These are phyloP conservation scores for Phyllotreta striolata DNA, from an alignment of 2,888 invertebrate genomes.

Conservation along the genomic window DNA sequence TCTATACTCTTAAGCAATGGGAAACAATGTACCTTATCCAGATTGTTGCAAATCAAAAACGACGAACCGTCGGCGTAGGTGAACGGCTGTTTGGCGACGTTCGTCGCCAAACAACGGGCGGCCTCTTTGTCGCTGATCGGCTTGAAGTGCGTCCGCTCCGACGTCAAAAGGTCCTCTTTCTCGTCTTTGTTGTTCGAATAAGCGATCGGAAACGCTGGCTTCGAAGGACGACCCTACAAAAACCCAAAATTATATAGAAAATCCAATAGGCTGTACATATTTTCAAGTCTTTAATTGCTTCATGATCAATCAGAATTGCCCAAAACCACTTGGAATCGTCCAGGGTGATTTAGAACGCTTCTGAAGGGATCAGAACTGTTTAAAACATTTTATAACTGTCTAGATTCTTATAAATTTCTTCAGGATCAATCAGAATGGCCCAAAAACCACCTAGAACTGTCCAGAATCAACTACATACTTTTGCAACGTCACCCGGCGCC, in stretches of 20 bases:
- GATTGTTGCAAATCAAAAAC: slow-evolving; percentile 71
- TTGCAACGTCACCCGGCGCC: slow-evolving; percentile 55
- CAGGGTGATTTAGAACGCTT: too few relatives aligned
- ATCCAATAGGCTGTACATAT: too few relatives aligned
- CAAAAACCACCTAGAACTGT: too few relatives aligned
- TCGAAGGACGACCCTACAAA: too few relatives aligned
- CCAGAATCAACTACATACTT: slow-evolving; percentile 18
- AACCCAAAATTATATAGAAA: too few relatives aligned
- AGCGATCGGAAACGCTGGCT: background rate
- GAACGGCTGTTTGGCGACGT: slow-evolving; percentile 57
- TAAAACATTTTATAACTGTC: too few relatives aligned
- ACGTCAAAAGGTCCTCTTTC: slow-evolving; percentile 77
- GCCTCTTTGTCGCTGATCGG: slow-evolving; percentile 69
- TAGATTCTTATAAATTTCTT: too few relatives aligned
- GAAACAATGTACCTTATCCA: slow-evolving; percentile 61
- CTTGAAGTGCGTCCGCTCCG: slow-evolving; percentile 73
- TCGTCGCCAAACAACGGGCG: slow-evolving; percentile 46
- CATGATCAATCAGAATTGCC: too few relatives aligned
- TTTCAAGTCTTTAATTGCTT: too few relatives aligned
- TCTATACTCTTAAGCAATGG: background rate
- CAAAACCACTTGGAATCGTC: too few relatives aligned
- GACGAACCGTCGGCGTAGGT: slow-evolving; percentile 75
- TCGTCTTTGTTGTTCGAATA: slow-evolving; percentile 51
- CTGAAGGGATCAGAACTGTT: too few relatives aligned
- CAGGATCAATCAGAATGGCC: too few relatives aligned